Base-by-base conservation (phyloP, 2,797 vertebrate species). In the Meriones psammophilus region DNA sequence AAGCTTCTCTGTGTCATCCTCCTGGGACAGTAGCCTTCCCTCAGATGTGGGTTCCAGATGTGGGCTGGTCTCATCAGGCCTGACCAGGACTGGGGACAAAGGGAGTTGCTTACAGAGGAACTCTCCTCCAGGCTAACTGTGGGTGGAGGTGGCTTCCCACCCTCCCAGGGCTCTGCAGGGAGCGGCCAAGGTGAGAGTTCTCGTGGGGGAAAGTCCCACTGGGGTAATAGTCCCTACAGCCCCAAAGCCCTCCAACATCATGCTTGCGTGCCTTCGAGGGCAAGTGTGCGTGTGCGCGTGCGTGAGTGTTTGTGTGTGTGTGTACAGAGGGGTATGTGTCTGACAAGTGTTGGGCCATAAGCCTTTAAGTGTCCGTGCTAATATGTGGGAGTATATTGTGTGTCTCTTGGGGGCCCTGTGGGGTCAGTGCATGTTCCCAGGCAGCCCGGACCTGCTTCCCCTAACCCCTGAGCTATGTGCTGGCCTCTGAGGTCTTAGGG, bases 211-310 rank as follows among this genome's bases (percentile, higher is more conserved):
- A 24, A 3, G 7, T 12, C 0, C 22, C 18, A 3, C 60, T n/a
- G 26, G 80, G 60, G 12, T 54, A 69, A 77, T 10, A 14, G 66
- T 9, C n/a, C n/a, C 46, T 68, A 6, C 1, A 66, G 24, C 6
- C 46, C 71, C 28, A 46, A 87, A 46, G n/a, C 5, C 26, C 24
- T 28, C 28, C 2, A 3, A 58, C 56, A 58, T 58, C 56, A 58
- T 58, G 56, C 15, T 5, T 58, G 56, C 17, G 9, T 50, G 50
- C 50, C 50, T 50, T 50, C 50, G 50, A 50, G 50, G 50, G 50
- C 50, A 50, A 24, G n/a, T 3, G 26, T 17, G 3, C 0, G 6
- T 6, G 8, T 28, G 26, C 8, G 24, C 1, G 39, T 22, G 28
- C 54, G 64, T 66, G 81, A 68, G 64, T 54, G 46, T 66, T 39